Base-by-base conservation (phyloP, 1,140 invertebrate species). In the Oncopodura yosiiana region DNA sequence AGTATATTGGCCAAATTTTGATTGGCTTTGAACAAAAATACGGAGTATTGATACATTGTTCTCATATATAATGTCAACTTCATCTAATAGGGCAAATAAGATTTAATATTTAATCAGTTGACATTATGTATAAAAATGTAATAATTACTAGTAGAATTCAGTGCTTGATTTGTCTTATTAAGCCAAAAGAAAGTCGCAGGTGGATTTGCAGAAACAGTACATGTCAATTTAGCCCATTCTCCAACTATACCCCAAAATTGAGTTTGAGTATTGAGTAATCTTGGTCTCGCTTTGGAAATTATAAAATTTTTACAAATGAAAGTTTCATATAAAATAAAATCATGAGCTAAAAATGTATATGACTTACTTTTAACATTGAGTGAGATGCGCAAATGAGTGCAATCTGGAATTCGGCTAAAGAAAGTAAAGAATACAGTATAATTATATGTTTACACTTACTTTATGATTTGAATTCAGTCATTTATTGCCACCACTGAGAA, bases 321-420 rank as follows among this genome's bases (percentile, higher is more conserved):
- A n/a, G n/a, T n/a, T n/a, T n/a, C n/a, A n/a, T n/a, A n/a, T n/a
- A n/a, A n/a, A n/a, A n/a, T n/a, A n/a, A n/a, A n/a, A n/a, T n/a
- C n/a, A n/a, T n/a, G n/a, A n/a, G n/a, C n/a, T n/a, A n/a, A 3
- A n/a, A 29, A 52, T 11, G 11, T 26, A 18, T 29, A n/a, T n/a
- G n/a, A 53, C 55, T 61, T 55, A 64, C 62, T 64, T 53, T 57
- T 58, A 42, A 64, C 62, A 51, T 59, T 61, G 16, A 64, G 50
- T 9, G 50, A 49, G 16, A 64, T 64, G 32, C 55, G 53, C 58
- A 64, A 56, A 11, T 37, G 8, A 43, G 59, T 61, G 26, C 52
- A 27, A 37, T 61, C 59, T 6, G 62, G 62, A 14, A 57, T 48
- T n/a, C n/a, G n/a, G n/a, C n/a, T n/a, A n/a, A n/a, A n/a, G n/a